phyloP scores from a whole-genome alignment of 2,797 vertebrate species.

The Vespertilio murinus region DNA sequence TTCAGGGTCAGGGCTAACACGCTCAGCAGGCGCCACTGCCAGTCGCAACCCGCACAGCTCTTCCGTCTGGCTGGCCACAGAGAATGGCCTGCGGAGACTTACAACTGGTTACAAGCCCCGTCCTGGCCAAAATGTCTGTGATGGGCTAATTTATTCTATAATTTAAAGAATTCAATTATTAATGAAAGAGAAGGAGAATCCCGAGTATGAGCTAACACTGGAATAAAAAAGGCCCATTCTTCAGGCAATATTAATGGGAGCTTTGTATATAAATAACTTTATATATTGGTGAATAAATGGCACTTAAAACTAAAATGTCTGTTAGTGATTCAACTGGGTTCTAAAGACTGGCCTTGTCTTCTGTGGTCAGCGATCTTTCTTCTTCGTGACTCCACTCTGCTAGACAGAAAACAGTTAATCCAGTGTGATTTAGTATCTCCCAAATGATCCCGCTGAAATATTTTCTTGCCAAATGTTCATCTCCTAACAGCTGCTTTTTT shows the following conservation, averaged over 20 bases:
- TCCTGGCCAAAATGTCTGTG: constrained; percentile 66
- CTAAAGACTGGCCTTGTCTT: constrained; percentile 41
- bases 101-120: background rate
- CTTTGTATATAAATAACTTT: constrained; percentile 80
- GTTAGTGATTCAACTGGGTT: constrained; percentile 70
- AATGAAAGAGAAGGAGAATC: constrained; percentile 76
- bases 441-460: constrained; percentile 79
- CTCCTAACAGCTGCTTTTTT: constrained; percentile 82
- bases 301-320: constrained; percentile 76
- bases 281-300: constrained; percentile 74
- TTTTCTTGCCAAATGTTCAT: constrained; percentile 84
- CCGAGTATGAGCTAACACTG: constrained; percentile 77
- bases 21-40: background rate
- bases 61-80: background rate
- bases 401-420: constrained; percentile 81
- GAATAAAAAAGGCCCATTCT: constrained; percentile 83
- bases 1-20: fast-evolving
- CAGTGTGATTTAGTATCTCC: constrained; percentile 72
- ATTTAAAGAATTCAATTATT: constrained; percentile 80
- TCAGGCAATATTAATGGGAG: constrained; percentile 74
- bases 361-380: constrained; percentile 69
- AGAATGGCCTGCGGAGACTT: constrained; percentile 8
- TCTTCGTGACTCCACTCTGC: constrained; percentile 53
- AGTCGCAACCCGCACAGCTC: background rate
- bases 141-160: constrained; percentile 79